Percentiles rank a stretch among this genome's conserved stretches.
These are phyloP conservation scores for Prorops nasuta DNA, from an alignment of 1,140 invertebrate genomes.

Conservation along the genomic window DNA sequence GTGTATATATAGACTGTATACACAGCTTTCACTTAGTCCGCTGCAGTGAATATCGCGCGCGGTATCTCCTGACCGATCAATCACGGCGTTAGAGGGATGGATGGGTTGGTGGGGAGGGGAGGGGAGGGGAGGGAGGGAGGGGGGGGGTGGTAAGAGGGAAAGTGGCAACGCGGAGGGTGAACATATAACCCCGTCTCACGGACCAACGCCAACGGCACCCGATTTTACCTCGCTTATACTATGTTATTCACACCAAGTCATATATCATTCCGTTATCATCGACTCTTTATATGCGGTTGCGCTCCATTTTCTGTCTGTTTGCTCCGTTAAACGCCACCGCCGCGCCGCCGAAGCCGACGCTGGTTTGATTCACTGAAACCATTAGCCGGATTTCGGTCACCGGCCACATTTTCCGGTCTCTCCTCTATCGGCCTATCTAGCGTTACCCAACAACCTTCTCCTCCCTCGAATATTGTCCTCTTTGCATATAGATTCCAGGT, in stretches of 20 bases:
- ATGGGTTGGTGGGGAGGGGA: too few species aligned
- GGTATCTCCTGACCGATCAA: constrained; percentile 54
- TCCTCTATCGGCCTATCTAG: constrained; percentile 19
- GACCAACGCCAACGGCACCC: constrained; percentile 20
- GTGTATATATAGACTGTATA: too few species aligned
- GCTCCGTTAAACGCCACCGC: constrained; percentile 50
- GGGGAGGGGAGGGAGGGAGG: background rate
- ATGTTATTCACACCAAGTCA: constrained; percentile 50
- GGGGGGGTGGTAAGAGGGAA: background rate
- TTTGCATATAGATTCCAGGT: too few species aligned
- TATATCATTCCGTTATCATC: constrained; percentile 60
- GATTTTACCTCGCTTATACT: constrained; percentile 30
- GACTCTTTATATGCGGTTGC: constrained; percentile 59
- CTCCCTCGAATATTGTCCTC: too few species aligned
- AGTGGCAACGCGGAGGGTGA: too few species aligned
- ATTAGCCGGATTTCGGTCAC: constrained; percentile 50
- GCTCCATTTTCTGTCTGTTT: constrained; percentile 60
- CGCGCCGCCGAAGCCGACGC: constrained; percentile 11
- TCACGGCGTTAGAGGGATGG: constrained; percentile 31
- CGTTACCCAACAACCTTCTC: too few species aligned
- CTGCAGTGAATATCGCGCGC: constrained; percentile 49
- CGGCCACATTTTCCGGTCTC: constrained; percentile 35
- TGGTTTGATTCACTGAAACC: constrained; percentile 51
- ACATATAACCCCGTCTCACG: too few species aligned
- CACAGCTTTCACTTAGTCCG: constrained; percentile 58